Conservation (phyloP, 2,888 invertebrate genomes). For the Conistra vaccinii region DNA sequence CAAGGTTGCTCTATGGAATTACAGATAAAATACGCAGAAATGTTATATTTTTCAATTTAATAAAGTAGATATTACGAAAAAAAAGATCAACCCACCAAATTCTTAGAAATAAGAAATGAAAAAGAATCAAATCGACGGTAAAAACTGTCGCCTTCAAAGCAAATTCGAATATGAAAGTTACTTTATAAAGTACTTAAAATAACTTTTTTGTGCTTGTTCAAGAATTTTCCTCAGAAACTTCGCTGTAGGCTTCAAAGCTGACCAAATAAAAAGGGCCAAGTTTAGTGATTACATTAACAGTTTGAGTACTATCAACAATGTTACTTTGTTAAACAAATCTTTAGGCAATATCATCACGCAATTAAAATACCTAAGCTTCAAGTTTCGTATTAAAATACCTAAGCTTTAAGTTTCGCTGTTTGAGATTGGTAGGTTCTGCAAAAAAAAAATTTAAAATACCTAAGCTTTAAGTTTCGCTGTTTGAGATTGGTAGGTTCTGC, state of each 20-base stretch:
- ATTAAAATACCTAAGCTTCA: conserved; percentile 19
- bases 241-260: neutral
- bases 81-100: neutral
- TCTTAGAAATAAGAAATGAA: neutral
- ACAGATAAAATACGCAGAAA: neutral
- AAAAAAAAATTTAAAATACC: too few species aligned
- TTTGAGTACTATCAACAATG: conserved; percentile 18
- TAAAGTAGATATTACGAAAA: neutral
- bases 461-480: too few species aligned
- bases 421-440: neutral
- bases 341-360: neutral
- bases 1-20: neutral
- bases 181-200: conserved; percentile 3
- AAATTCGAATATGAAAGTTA: conserved; percentile 15
- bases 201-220: conserved; percentile 12
- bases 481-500: too few species aligned
- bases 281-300: conserved; percentile 24
- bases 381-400: neutral
- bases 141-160: neutral
- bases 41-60: neutral
- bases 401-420: neutral
- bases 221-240: conserved; percentile 12
- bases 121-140: neutral
- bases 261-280: conserved; percentile 9
- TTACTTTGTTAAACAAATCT: conserved; percentile 27